Conservation (phyloP, 2,888 invertebrate genomes). For the Agrotis clavis region DNA sequence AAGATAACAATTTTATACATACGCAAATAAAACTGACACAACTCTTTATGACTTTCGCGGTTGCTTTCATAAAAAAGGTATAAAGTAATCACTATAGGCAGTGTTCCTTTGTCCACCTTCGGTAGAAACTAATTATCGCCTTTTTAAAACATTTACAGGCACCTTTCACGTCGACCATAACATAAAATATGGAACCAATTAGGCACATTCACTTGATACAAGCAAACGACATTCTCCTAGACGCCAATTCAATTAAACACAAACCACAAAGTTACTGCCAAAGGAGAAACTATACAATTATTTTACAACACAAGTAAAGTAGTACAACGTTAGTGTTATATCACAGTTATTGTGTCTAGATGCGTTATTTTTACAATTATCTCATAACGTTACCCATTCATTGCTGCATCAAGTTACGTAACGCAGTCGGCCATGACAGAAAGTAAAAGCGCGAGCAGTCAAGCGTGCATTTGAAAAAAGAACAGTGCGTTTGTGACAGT, state of each 20-base stretch:
- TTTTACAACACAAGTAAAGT: slow-evolving; percentile 48
- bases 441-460: slow-evolving; percentile 84
- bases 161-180: slow-evolving; percentile 30
- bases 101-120: slow-evolving; percentile 11
- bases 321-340: slow-evolving; percentile 57
- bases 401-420: slow-evolving; percentile 79
- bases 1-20: slow-evolving; percentile 25
- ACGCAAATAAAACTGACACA: slow-evolving; percentile 39
- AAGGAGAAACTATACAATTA: slow-evolving; percentile 56
- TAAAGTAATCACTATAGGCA: not conserved
- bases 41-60: slow-evolving; percentile 30
- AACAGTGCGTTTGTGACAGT: slow-evolving; percentile 70
- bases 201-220: slow-evolving; percentile 21
- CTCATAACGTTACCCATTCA: slow-evolving; percentile 75
- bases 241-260: slow-evolving; percentile 47
- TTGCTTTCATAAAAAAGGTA: slow-evolving; percentile 5
- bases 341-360: slow-evolving; percentile 58
- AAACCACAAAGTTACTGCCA: slow-evolving; percentile 51
- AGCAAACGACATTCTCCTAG: slow-evolving; percentile 31
- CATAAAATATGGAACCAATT: slow-evolving; percentile 43
- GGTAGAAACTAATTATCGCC: slow-evolving; percentile 34
- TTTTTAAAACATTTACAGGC: slow-evolving; percentile 26
- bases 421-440: slow-evolving; percentile 80
- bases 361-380: slow-evolving; percentile 67
- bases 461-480: slow-evolving; percentile 77